phyloP scores from a whole-genome alignment of 2,888 invertebrate species.

The Thumatha senex region DNA sequence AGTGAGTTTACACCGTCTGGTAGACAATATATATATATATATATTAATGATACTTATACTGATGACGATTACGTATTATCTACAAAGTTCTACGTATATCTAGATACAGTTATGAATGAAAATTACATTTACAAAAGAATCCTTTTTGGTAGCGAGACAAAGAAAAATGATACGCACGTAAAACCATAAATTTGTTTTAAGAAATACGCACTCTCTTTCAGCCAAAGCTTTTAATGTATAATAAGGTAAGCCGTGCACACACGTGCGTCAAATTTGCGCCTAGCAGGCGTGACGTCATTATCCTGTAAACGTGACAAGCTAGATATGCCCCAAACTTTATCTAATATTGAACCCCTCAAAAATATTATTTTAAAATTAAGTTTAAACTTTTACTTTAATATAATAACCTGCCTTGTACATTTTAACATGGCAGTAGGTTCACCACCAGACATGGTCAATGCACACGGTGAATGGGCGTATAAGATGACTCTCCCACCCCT shows the following conservation, averaged over 20 bases:
- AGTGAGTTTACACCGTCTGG: too few relatives aligned
- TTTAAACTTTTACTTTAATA: too few relatives aligned
- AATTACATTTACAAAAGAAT: neutral
- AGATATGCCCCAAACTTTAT: constrained; percentile 4
- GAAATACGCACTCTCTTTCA: constrained; percentile 6
- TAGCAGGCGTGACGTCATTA: constrained; percentile 52
- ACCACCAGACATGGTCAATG: too few relatives aligned
- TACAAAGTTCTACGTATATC: neutral
- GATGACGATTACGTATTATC: neutral
- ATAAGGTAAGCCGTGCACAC: constrained; percentile 14
- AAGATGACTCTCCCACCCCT: too few relatives aligned
- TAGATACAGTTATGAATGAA: neutral
- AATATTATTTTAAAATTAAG: too few relatives aligned
- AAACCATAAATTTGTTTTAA: constrained; percentile 17
- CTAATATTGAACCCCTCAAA: neutral
- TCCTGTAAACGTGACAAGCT: constrained; percentile 46
- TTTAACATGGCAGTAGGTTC: too few relatives aligned
- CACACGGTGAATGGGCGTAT: too few relatives aligned
- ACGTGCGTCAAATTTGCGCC: constrained; percentile 19
- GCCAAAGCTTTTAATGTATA: constrained; percentile 16
- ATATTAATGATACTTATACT: too few relatives aligned
- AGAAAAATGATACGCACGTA: constrained; percentile 3
- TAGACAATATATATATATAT: too few relatives aligned
- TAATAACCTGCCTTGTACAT: too few relatives aligned
- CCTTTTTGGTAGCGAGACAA: neutral